phyloP scores from a whole-genome alignment of 2,888 invertebrate genomes.

The Ornithoptera priamus region DNA sequence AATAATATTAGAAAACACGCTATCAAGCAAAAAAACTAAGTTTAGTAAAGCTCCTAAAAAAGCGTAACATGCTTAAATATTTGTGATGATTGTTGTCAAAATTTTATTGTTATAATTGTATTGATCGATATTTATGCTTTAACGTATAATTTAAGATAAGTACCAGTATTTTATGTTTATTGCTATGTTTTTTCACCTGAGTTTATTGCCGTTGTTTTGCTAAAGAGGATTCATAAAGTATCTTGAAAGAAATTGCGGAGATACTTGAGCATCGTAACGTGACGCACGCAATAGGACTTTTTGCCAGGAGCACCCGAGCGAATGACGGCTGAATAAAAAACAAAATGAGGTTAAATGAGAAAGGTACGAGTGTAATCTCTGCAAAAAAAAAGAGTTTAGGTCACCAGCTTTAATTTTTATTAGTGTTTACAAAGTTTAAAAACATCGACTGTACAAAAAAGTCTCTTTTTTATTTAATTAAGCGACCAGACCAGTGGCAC shows the following conservation, averaged over 20 bases:
- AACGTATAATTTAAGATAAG: neutral
- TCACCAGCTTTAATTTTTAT: slow-evolving; percentile 31
- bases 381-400: slow-evolving; percentile 22
- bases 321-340: slow-evolving; percentile 57
- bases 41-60: too few species aligned
- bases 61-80: too few species aligned
- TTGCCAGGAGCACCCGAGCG: slow-evolving; percentile 61
- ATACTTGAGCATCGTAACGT: slow-evolving; percentile 46
- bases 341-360: slow-evolving; percentile 56
- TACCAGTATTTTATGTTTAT: slow-evolving; percentile 2
- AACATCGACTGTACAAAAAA: too few species aligned
- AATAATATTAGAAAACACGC: too few species aligned
- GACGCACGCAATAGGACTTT: slow-evolving; percentile 62
- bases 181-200: neutral
- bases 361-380: slow-evolving; percentile 42
- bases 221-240: slow-evolving; percentile 51
- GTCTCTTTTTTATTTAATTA: too few species aligned
- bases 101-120: neutral
- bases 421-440: neutral
- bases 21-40: too few species aligned
- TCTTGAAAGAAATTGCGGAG: slow-evolving; percentile 50
- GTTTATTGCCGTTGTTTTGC: slow-evolving; percentile 13
- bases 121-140: neutral
- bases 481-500: too few species aligned
- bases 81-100: too few species aligned